Percentiles rank a stretch among this genome's conserved stretches.
These are phyloP conservation scores for Tragelaphus imberbis DNA, from an alignment of 2,113 vertebrate species.

Conservation along the genomic window DNA sequence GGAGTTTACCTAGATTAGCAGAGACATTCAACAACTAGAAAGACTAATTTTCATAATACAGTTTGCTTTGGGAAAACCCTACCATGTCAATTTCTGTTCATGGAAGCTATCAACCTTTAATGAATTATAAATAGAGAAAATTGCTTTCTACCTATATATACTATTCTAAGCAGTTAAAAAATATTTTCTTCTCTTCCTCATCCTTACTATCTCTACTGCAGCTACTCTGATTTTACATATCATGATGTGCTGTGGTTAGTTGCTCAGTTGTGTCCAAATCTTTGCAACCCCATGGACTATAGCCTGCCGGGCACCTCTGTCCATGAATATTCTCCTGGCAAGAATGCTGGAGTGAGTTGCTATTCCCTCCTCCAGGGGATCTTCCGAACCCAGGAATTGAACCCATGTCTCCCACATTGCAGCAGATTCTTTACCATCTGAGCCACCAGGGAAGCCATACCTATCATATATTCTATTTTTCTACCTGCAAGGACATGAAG, in stretches of 20 bases:
- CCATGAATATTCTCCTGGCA: background rate
- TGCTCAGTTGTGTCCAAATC: background rate
- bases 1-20: background rate
- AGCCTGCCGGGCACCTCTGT: background rate
- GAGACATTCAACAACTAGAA: background rate
- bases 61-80: background rate
- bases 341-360: background rate
- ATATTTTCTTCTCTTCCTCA: background rate
- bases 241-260: background rate
- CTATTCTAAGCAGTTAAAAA: background rate
- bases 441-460: background rate
- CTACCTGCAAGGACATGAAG: background rate
- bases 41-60: background rate
- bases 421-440: background rate
- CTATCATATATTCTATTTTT: background rate
- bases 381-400: background rate
- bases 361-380: background rate
- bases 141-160: background rate
- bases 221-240: background rate
- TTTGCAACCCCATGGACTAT: background rate
- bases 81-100: background rate
- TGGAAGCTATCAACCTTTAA: background rate
- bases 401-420: background rate
- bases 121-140: slow-evolving; percentile 9
- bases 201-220: background rate